A percentile compares a stretch with the other conserved stretches of the same genome.
Evolutionary conservation across 1,140 invertebrate species (phyloP).

Genomic region (Drosophila biarmipes): DNA sequence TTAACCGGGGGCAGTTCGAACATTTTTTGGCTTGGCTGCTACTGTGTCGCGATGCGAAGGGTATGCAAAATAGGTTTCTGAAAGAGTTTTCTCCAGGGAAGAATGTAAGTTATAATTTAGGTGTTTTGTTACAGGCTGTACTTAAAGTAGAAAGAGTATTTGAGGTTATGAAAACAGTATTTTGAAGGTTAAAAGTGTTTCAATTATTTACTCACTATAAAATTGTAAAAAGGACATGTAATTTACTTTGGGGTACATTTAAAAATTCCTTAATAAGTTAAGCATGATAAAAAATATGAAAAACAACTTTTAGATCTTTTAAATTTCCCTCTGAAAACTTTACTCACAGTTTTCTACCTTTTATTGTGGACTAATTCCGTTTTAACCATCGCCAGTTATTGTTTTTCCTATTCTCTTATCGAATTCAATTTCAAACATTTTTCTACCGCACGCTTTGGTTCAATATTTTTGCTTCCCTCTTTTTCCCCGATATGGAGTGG

Average conservation of each 20-base stretch:
- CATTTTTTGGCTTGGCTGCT: conserved; percentile 41
- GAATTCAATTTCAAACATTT: conserved; percentile 79
- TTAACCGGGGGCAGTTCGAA: conserved; percentile 67
- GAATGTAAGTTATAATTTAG: conserved; percentile 14
- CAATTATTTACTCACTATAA: too few relatives aligned
- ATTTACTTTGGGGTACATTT: too few relatives aligned
- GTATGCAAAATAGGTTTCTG: conserved; percentile 51
- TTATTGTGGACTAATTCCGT: conserved; percentile 21
- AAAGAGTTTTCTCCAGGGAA: conserved; percentile 3
- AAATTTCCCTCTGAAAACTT: background rate
- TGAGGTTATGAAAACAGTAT: background rate
- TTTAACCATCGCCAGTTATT: conserved; percentile 26
- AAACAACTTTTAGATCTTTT: background rate
- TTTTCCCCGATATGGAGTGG: conserved; percentile 21
- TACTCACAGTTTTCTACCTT: background rate
- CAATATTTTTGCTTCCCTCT: conserved; percentile 59
- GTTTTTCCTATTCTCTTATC: conserved; percentile 60
- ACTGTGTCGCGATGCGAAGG: conserved; percentile 49
- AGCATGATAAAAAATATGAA: too few relatives aligned
- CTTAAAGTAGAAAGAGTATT: background rate
- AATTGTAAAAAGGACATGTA: too few relatives aligned
- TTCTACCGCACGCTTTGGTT: conserved; percentile 70
- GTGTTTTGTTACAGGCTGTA: conserved; percentile 40
- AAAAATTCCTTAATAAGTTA: too few relatives aligned
- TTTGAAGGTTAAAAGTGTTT: background rate